phyloP scores from a whole-genome alignment of 2,113 vertebrate genomes.

The cat (Felis catus) region F.catus_Fca126_mat1.0 CM031417.1:33331501-33332000 shows the following conservation, averaged over 20 bases:
- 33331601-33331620: neutral
- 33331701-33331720: neutral
- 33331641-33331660: neutral
- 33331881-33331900: neutral
- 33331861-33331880: neutral
- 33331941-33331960: neutral
- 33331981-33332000: neutral
- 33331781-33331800: neutral
- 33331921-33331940: neutral
- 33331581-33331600: neutral
- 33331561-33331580: neutral
- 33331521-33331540: neutral
- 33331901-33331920: neutral
- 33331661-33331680: neutral
- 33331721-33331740: neutral
- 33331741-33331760: neutral
- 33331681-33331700: neutral
- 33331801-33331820: neutral
- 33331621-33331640: constrained; percentile 9
- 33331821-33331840: neutral
- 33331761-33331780: neutral
- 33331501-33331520: neutral
- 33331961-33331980: neutral
- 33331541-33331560: constrained; percentile 18
- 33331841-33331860: neutral